These are phyloP conservation scores for Buteo buteo DNA, from an alignment of 2,113 vertebrate species.

Conservation along the genomic window DNA sequence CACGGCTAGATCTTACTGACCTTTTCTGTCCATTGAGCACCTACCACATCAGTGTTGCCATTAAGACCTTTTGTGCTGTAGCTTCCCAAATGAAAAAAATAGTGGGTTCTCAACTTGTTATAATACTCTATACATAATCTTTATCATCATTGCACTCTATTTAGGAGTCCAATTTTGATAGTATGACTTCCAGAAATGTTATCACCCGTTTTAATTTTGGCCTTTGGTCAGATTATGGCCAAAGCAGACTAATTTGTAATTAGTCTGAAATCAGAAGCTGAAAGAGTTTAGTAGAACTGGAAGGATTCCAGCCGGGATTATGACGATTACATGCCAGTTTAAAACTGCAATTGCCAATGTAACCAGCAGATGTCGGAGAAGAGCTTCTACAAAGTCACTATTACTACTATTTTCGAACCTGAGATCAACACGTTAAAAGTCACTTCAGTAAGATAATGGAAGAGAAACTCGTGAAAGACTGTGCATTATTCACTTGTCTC, in stretches of 20 bases:
- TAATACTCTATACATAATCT: neutral
- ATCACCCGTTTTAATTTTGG: neutral
- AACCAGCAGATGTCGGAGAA: constrained; percentile 49
- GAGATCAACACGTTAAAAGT: neutral
- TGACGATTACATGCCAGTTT: neutral
- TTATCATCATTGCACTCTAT: neutral
- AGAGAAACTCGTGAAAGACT: neutral
- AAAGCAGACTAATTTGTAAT: neutral
- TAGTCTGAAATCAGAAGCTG: neutral
- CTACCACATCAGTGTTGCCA: neutral
- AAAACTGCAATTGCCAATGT: neutral
- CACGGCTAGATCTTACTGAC: neutral
- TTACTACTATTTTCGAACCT: neutral
- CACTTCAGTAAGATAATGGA: neutral
- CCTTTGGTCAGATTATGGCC: neutral
- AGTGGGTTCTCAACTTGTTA: neutral
- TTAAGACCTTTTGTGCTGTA: neutral
- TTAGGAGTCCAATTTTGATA: neutral
- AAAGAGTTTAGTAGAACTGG: neutral
- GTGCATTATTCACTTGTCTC: neutral
- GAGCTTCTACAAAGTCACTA: neutral
- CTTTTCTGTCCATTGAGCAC: neutral
- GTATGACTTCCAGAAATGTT: neutral
- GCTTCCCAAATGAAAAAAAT: neutral
- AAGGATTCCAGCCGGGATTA: neutral